Percentiles rank a stretch among this genome's conserved stretches.
These are phyloP conservation scores for Pteruthius melanotis DNA, from an alignment of 2,113 vertebrate genomes.

Conservation along the genomic window DNA sequence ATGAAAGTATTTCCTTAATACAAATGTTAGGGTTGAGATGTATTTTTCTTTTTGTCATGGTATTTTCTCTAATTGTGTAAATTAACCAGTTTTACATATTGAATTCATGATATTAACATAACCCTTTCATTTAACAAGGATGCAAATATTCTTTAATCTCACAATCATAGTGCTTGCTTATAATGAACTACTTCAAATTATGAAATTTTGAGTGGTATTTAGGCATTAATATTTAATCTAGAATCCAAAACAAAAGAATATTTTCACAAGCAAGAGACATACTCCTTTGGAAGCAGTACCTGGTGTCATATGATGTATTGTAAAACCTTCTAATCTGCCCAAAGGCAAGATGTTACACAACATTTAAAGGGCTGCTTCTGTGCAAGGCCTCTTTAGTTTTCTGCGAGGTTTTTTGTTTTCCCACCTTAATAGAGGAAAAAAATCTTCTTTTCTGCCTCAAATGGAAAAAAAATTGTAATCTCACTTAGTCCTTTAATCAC, in stretches of 20 bases:
- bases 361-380: not conserved
- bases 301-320: not conserved
- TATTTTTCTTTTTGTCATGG: slow-evolving; percentile 53
- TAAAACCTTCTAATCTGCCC: not conserved
- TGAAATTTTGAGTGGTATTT: not conserved
- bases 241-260: not conserved
- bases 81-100: not conserved
- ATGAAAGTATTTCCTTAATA: slow-evolving; percentile 21
- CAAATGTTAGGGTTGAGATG: slow-evolving; percentile 17
- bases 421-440: not conserved
- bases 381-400: not conserved
- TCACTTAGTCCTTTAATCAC: not conserved
- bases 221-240: not conserved
- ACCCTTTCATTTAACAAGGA: not conserved
- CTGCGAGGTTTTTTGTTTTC: not conserved
- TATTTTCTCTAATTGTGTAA: slow-evolving; percentile 31
- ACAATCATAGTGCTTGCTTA: not conserved
- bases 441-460: not conserved
- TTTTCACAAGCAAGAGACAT: not conserved
- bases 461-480: not conserved
- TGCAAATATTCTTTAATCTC: not conserved
- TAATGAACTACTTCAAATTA: not conserved
- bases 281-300: not conserved
- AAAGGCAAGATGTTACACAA: not conserved
- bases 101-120: not conserved